These are phyloP conservation scores for Melinopterus prodromus DNA, from an alignment of 2,888 invertebrate genomes.

Conservation along the genomic window DNA sequence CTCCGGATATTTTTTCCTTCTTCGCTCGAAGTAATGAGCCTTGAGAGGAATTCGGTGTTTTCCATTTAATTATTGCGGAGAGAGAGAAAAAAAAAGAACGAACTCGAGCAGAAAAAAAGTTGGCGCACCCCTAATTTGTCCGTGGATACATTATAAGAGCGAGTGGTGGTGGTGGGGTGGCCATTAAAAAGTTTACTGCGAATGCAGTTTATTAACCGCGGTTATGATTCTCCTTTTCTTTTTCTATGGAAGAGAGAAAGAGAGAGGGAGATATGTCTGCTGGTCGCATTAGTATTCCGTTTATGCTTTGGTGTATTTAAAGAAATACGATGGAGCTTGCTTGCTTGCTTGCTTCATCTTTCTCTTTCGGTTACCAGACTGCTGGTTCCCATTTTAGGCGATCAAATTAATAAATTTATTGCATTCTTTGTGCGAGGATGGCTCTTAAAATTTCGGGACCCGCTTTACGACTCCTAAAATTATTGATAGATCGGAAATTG, in stretches of 20 bases:
- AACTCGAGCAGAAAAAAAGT: conserved; percentile 12
- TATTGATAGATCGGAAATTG: conserved; percentile 31
- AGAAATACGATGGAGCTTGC: conserved; percentile 17
- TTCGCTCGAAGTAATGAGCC: conserved; percentile 32
- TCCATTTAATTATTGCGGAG: conserved; percentile 35
- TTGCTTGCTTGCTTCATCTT: neutral
- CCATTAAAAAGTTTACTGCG: conserved; percentile 41
- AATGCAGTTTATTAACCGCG: conserved; percentile 39
- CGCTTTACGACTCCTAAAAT: conserved; percentile 35
- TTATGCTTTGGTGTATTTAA: conserved; percentile 29
- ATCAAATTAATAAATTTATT: conserved; percentile 41
- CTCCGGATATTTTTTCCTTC: neutral
- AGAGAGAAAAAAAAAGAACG: conserved; percentile 24
- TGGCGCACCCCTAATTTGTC: conserved; percentile 30
- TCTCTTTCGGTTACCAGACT: conserved; percentile 24
- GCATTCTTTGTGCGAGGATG: conserved; percentile 32
- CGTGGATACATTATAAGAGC: conserved; percentile 34
- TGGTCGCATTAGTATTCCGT: conserved; percentile 32
- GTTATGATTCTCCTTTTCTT: conserved; percentile 30
- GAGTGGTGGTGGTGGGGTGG: conserved; percentile 25
- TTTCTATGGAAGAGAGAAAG: neutral
- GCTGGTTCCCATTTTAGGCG: conserved; percentile 22
- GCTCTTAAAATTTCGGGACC: conserved; percentile 26
- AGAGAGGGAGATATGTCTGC: neutral
- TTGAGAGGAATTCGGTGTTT: conserved; percentile 38